phyloP scores from a whole-genome alignment of 2,113 vertebrate genomes.

The Aptenodytes patagonicus region DNA sequence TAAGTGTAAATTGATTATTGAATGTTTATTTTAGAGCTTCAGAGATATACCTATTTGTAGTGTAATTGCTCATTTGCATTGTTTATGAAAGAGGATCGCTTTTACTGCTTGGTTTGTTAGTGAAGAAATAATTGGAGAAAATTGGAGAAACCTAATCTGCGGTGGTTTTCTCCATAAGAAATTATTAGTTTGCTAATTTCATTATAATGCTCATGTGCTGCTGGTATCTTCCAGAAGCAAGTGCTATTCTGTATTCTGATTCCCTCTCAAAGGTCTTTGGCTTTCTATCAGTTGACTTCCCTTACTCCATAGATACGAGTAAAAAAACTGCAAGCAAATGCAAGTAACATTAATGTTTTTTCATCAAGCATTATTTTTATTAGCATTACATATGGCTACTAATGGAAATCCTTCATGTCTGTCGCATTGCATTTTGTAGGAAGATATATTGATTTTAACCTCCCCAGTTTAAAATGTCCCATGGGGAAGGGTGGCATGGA shows the following conservation, averaged over 20 bases:
- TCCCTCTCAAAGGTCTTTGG: background rate
- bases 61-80: background rate
- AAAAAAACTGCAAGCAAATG: background rate
- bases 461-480: background rate
- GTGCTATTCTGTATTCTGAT: background rate
- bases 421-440: background rate
- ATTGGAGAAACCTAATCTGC: background rate
- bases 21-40: background rate
- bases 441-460: background rate
- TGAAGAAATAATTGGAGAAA: background rate
- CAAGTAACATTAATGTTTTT: background rate
- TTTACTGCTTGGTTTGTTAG: background rate
- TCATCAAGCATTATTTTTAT: background rate
- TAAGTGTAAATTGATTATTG: background rate
- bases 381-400: background rate
- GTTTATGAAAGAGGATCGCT: background rate
- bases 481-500: background rate
- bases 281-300: background rate
- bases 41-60: background rate
- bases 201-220: background rate
- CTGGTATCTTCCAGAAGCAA: background rate
- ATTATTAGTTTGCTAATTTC: background rate
- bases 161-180: background rate
- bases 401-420: background rate
- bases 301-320: background rate